Evolutionary conservation across 2,797 vertebrate species (phyloP), one percentile per base, ranked within the genome.

Genomic region (Craterocephalus amniculus): DNA sequence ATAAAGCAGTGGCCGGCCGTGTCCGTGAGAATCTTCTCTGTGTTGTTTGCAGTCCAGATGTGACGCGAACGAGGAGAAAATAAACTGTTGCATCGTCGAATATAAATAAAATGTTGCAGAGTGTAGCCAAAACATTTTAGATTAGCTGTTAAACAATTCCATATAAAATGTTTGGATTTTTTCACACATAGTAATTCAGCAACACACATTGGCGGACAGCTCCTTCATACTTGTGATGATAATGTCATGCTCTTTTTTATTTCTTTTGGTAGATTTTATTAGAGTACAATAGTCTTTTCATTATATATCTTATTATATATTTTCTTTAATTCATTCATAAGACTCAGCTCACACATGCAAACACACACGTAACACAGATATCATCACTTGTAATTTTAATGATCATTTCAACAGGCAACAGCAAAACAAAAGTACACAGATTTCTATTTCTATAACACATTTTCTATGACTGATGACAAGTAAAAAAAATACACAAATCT

Each of bases 1-100:
- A 76, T 55, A 67, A 69, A 71, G 48, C 60, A 45, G 72, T 67
- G 72, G 74, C 57, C 70, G 68, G 74, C 58, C 49, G 34, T 26
- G 59, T 69, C 61, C 43, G 38, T 1, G 34, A 57, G 43, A 45
- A n/a, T n/a, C 43, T n/a, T n/a, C 43, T n/a, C 6, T 9, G 43
- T 45, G 8, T 45, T 45, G 40, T 52, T 40, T 55, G 56, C 26
- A 38, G 66, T 61, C 59, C 58, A 54, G 11, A 49, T 70, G 75
- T 51, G 58, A 59, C 22, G 29, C 32, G 29, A 40, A 58, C 26
- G 34, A 48, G 48, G 55, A 68, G 35, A 36, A 14, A 32, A 64
- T 16, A 73, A 73, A 63, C 55, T 79, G 75, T 58, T 62, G 63
- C 34, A 29, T 13, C 69, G 48, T 78, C n/a, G 27, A 60, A 74